Conservation (phyloP, 92 coral and sea anemone species). For the Paramuricea clavata region DNA sequence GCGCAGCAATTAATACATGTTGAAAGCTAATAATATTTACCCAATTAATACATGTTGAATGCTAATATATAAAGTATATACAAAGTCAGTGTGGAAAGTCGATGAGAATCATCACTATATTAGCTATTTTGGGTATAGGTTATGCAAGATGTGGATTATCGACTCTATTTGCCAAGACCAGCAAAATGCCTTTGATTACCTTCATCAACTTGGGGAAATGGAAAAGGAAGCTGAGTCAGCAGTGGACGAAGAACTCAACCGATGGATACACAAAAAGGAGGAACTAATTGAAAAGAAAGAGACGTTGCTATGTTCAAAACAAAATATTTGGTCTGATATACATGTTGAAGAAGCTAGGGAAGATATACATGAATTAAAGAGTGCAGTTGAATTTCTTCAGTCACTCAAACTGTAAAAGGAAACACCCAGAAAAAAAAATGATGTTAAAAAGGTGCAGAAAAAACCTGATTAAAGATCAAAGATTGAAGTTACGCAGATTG, state of each 20-base stretch:
- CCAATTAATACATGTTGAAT: no score
- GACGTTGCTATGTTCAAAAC: not conserved
- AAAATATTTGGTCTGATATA: not conserved
- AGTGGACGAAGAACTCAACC: not conserved
- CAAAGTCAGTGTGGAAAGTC: no score
- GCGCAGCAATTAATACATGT: no score
- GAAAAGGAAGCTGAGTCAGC: not conserved
- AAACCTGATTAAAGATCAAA: not conserved
- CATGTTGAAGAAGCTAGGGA: slow-evolving; percentile 8
- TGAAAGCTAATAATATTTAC: no score
- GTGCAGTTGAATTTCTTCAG: not conserved
- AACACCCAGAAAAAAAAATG: not conserved
- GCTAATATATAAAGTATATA: no score
- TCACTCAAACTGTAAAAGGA: slow-evolving; percentile 6
- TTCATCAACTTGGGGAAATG: not conserved
- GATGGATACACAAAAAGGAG: not conserved
- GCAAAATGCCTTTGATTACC: slow-evolving; percentile 10
- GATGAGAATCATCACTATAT: no score
- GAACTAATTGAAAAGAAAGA: not conserved
- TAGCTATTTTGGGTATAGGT: no score
- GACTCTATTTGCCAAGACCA: not conserved
- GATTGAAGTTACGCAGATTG: not conserved
- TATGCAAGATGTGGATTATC: no score
- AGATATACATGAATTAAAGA: slow-evolving; percentile 5
- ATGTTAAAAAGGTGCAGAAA: not conserved